Conservation (phyloP, 2,113 vertebrate species). For the Gnathonemus longibarbis region DNA sequence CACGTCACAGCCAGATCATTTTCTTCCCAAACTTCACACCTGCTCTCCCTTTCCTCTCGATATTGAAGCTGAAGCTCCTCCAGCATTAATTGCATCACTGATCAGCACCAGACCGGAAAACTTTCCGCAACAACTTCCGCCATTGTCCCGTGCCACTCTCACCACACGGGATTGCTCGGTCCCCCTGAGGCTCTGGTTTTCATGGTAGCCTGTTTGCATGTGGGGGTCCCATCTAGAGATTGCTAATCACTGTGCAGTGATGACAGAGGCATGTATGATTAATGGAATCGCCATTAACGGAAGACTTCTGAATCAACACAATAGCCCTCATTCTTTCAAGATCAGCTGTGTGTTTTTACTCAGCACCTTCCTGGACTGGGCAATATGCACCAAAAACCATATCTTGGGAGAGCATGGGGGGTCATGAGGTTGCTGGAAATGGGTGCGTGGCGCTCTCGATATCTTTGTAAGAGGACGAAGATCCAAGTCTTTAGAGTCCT, state of each 20-base stretch:
- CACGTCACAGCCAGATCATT: not conserved
- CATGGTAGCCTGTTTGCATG: slow-evolving; percentile 28
- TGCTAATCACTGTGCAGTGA: slow-evolving; percentile 43
- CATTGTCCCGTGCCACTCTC: not conserved
- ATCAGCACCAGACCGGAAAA: not conserved
- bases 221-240: slow-evolving; percentile 43
- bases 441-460: too few species aligned
- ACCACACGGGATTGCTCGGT: slow-evolving; percentile 1
- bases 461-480: too few species aligned
- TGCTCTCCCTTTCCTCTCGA: not conserved
- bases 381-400: not conserved
- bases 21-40: not conserved
- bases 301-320: slow-evolving; percentile 40
- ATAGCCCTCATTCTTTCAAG: slow-evolving; percentile 40
- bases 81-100: not conserved
- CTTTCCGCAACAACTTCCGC: not conserved
- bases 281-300: slow-evolving; percentile 39
- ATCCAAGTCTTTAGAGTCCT: too few species aligned
- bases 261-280: slow-evolving; percentile 33
- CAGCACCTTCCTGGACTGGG: not conserved
- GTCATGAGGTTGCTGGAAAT: too few species aligned
- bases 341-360: slow-evolving; percentile 30
- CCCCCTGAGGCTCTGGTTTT: slow-evolving; percentile 29
- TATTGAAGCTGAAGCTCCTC: not conserved
- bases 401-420: not conserved